Percentiles rank a stretch among this genome's conserved stretches.
These are phyloP conservation scores for Tetrapedia diversipes DNA, from an alignment of 2,888 invertebrate genomes.

Conservation along the genomic window DNA sequence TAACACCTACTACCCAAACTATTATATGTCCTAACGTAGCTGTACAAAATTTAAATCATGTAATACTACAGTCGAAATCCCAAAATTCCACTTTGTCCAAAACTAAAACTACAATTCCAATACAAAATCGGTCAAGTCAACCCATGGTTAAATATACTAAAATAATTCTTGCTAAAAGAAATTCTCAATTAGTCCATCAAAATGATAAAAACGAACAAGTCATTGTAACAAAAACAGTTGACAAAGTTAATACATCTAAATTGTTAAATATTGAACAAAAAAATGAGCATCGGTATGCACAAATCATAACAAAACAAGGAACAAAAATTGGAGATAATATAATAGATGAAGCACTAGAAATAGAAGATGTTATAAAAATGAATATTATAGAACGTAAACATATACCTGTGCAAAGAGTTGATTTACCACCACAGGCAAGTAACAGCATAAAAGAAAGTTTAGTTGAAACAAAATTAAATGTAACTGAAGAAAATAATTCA, in stretches of 20 bases:
- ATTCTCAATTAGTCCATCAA: slow-evolving; percentile 58
- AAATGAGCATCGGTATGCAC: slow-evolving; percentile 68
- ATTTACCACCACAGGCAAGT: slow-evolving; percentile 45
- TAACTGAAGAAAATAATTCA: slow-evolving; percentile 32
- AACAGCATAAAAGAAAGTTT: slow-evolving; percentile 23
- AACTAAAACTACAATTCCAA: slow-evolving; percentile 53
- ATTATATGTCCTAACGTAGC: slow-evolving; percentile 65
- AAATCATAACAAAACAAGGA: slow-evolving; percentile 51
- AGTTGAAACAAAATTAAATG: slow-evolving; percentile 35
- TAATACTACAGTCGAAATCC: slow-evolving; percentile 67
- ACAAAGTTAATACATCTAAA: slow-evolving; percentile 64
- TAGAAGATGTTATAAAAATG: slow-evolving; percentile 77
- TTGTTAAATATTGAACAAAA: slow-evolving; percentile 64
- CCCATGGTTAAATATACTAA: slow-evolving; percentile 83
- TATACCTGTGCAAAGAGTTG: slow-evolving; percentile 62
- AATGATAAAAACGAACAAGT: slow-evolving; percentile 72
- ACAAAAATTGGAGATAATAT: slow-evolving; percentile 53
- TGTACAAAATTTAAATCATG: slow-evolving; percentile 64
- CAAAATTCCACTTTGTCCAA: slow-evolving; percentile 60
- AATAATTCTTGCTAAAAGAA: slow-evolving; percentile 84
- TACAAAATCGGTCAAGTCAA: slow-evolving; percentile 67
- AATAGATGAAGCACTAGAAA: slow-evolving; percentile 68
- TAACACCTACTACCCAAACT: slow-evolving; percentile 59
- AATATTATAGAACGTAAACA: slow-evolving; percentile 77
- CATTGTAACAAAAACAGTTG: slow-evolving; percentile 72